Evolutionary conservation across 1,140 invertebrate genomes (phyloP).

Genomic region (Ylistrum balloti): DNA sequence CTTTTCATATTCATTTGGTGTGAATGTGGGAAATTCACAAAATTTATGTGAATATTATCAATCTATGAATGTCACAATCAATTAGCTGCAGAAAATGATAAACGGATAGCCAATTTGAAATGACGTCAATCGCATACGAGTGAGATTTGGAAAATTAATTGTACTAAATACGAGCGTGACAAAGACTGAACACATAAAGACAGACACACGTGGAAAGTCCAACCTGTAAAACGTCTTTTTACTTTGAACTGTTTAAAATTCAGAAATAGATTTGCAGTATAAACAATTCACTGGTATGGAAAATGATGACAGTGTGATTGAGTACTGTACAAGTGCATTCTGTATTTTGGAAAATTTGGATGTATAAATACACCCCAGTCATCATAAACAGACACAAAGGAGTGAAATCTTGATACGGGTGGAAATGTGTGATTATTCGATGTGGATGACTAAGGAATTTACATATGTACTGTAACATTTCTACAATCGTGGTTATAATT

Average conservation of each 20-base stretch:
- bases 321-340: neutral
- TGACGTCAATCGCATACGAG: neutral
- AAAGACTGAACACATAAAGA: neutral
- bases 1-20: neutral
- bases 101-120: neutral
- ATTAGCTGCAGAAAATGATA: neutral
- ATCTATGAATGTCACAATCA: neutral
- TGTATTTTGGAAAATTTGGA: neutral
- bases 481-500: neutral
- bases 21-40: neutral
- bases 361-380: neutral
- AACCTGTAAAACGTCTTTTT: neutral
- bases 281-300: neutral
- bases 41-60: neutral
- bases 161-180: neutral
- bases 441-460: slow-evolving; percentile 26
- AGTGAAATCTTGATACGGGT: neutral
- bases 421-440: neutral
- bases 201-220: neutral
- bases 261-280: neutral
- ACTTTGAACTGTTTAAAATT: neutral
- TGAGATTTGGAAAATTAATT: neutral
- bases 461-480: neutral
- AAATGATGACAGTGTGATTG: neutral
- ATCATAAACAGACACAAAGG: neutral